A percentile compares a stretch with the other conserved stretches of the same genome.
Evolutionary conservation across 1,140 invertebrate species (phyloP).

Genomic region (Paraescarpia echinospica): DNA sequence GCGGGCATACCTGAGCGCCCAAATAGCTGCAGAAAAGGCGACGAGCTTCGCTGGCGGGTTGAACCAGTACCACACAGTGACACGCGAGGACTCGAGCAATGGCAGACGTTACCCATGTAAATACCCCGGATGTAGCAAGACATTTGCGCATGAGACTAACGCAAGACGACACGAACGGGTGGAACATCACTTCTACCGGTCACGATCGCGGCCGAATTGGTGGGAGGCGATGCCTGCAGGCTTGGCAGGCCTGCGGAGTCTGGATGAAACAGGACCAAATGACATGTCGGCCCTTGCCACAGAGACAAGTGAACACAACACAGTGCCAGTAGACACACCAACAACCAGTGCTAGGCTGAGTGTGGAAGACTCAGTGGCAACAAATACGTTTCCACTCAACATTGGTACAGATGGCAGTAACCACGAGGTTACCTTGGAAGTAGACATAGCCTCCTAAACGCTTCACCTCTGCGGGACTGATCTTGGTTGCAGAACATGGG

Average conservation of each 20-base stretch:
- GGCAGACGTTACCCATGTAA: neutral
- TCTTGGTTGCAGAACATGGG: neutral
- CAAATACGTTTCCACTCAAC: neutral
- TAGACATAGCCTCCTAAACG: neutral
- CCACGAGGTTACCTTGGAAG: neutral
- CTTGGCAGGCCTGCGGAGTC: neutral
- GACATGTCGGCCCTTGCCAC: neutral
- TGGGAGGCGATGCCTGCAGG: neutral
- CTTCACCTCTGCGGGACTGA: neutral
- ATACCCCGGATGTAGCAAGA: neutral
- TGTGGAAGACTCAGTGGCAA: neutral
- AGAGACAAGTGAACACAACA: neutral
- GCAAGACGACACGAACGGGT: slow-evolving; percentile 5
- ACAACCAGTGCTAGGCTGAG: neutral
- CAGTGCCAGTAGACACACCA: neutral
- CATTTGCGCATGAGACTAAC: slow-evolving; percentile 8
- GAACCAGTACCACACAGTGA: neutral
- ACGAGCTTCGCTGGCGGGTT: neutral
- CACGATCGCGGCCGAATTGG: neutral
- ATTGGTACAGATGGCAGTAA: neutral
- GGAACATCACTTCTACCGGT: slow-evolving; percentile 16
- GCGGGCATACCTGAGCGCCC: neutral
- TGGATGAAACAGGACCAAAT: neutral
- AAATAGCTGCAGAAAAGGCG: neutral
- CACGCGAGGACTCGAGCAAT: neutral